Evolutionary conservation across 1,140 invertebrate genomes (phyloP), one percentile per base, ranked within the genome.

Genomic region (Scaptomyza hsui): DNA sequence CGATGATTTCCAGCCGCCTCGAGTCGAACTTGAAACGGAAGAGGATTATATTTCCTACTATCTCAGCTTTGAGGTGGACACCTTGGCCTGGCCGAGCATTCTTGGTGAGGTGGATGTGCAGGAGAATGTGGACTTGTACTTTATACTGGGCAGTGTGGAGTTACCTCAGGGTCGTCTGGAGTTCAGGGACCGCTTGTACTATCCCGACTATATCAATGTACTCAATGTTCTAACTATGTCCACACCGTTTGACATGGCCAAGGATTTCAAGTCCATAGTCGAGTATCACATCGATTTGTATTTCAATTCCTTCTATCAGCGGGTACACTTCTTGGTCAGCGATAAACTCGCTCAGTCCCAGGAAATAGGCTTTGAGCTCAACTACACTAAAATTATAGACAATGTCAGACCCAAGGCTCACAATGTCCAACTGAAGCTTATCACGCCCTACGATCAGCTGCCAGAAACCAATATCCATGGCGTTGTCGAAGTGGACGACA

Each of bases 41-140:
- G 90, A 93, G 44, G 91, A 92, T 9, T 92, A 91, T n/a, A 82
- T 94, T 29, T 93, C 92, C 35, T 95, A 94, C 92, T 90, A 91
- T 67, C 94, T 93, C 2, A 89, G 93, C 26, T 77, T 94, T 37
- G 92, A 94, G 85, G 70, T 96, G 42, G 93, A 95, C 80, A 93
- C 94, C 0, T 69, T 94, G 3, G 92, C 94, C 57, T 95, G 94
- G 89, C 93, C 94, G 1, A 94, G 95, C 5, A 93, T 96, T 7
- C 85, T 89, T 18, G 94, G 92, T 18, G 77, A 90, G 3, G 56
- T 94, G 4, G 93, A 94, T 68, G 92, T 95, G 37, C 93, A 94
- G 39, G 92, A 94, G 71, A 92, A 93, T 32, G 92, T 92, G 6
- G 90, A 92, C 18, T 94, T 93, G 68, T 94, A 92, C 59, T 73